These are phyloP conservation scores for Anolis apletophallus DNA, from an alignment of 2,797 vertebrate species.

Conservation along the genomic window DNA sequence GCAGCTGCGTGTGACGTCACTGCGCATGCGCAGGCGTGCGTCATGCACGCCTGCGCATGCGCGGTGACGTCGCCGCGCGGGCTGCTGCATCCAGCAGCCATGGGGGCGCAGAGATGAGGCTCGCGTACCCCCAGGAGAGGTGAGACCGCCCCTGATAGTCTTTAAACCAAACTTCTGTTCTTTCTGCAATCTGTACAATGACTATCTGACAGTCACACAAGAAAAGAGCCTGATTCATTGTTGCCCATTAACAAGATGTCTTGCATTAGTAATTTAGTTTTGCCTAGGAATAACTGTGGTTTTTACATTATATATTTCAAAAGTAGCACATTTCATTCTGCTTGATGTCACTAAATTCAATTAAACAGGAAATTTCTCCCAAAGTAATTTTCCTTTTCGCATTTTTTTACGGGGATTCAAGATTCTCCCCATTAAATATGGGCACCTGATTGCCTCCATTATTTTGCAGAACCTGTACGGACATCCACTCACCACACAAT, in stretches of 20 bases:
- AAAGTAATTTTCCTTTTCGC: conserved; percentile 25
- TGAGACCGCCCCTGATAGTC: too few species aligned
- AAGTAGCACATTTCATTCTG: conserved; percentile 25
- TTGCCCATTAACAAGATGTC: conserved; percentile 9
- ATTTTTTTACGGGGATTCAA: conserved; percentile 28
- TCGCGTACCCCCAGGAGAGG: too few species aligned
- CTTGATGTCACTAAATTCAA: conserved; percentile 28
- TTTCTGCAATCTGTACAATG: not conserved
- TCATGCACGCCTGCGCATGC: too few species aligned
- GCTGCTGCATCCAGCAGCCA: too few species aligned
- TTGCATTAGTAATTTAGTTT: conserved; percentile 25
- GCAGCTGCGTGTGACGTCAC: too few species aligned
- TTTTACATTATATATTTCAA: conserved; percentile 31
- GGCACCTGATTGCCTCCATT: not conserved
- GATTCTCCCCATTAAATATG: conserved; percentile 18
- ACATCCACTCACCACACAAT: not conserved
- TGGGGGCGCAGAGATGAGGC: too few species aligned
- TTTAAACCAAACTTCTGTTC: conserved; percentile 1
- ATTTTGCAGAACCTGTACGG: conserved; percentile 9
- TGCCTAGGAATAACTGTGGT: not conserved
- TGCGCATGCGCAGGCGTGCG: too few species aligned
- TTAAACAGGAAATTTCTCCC: conserved; percentile 21
- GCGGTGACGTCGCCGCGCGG: too few species aligned
- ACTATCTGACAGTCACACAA: not conserved
- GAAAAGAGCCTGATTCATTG: not conserved